Evolutionary conservation across 2,797 vertebrate genomes (phyloP).

Genomic region (Naso thynnoides): DNA sequence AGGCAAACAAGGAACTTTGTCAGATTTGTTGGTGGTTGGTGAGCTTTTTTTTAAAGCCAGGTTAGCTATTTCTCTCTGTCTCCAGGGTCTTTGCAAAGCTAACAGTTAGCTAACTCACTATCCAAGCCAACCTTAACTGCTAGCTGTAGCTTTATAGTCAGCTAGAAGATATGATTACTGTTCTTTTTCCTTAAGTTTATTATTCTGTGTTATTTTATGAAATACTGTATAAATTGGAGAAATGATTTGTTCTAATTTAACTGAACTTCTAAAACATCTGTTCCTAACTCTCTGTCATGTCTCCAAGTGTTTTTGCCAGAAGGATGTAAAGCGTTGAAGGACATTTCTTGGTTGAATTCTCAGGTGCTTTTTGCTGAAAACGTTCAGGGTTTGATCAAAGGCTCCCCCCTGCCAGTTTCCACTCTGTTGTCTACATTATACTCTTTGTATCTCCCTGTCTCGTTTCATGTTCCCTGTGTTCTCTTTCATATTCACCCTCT

Average conservation of each 20-base stretch:
- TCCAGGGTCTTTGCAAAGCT: neutral
- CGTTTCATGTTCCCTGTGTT: conserved; percentile 49
- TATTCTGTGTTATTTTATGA: too few species aligned
- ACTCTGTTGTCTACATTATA: conserved; percentile 46
- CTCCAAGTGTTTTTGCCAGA: neutral
- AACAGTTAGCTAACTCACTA: too few species aligned
- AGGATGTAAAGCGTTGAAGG: conserved; percentile 27
- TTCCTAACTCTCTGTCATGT: neutral
- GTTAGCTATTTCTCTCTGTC: neutral
- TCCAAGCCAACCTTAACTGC: too few species aligned
- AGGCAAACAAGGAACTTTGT: too few species aligned
- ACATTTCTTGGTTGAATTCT: conserved; percentile 32
- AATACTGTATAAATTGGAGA: too few species aligned
- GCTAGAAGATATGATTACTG: too few species aligned
- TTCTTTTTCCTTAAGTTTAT: too few species aligned
- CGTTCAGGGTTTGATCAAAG: conserved; percentile 56
- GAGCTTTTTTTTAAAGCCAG: neutral
- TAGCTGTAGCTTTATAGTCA: neutral
- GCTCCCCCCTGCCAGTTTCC: conserved; percentile 20
- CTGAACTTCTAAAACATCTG: too few species aligned
- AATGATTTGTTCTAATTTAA: too few species aligned
- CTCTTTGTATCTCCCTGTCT: conserved; percentile 14
- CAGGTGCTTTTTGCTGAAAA: conserved; percentile 25
- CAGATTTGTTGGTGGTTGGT: too few species aligned
- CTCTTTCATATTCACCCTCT: conserved; percentile 54